Base-by-base conservation (phyloP, 2,888 invertebrate species). In the Antitype chi region DNA sequence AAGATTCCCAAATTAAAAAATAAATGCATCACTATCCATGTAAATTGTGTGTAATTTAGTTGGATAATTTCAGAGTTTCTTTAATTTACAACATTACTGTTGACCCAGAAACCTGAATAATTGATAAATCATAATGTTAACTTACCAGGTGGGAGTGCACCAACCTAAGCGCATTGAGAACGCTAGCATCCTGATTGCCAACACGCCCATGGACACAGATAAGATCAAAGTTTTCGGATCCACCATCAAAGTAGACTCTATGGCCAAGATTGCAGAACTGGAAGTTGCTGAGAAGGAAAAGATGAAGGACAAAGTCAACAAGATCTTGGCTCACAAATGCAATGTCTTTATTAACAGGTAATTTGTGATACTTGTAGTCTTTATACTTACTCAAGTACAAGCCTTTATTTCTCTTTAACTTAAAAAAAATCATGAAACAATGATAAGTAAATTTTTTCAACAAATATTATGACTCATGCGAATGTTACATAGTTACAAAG, bases 161-260 rank as follows among this genome's bases (percentile, higher is more conserved):
- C 99, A 99, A 94, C 99, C 99, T 0, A 99, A 99, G 93, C 97
- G 98, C 87, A 97, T 99, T 86, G 99, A 99, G 92, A 99, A 99
- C 92, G 99, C 99, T 2, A 98, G 98, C 92, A 99, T 99, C 91
- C 97, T 99, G 43, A 99, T 99, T 90, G 99, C 99, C 20, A 99
- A 99, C 94, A 99, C 99, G 17, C 99, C 99, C 0, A 99, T 99
- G 99, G 99, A 99, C 96, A 99, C 99, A 0, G 99, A 99, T 93
- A 99, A 99, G 96, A 99, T 99, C 88, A 99, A 99, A 97, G 98
- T 99, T 38, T 99, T 99, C 95, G 99, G 99, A 64, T 99, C 99
- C 62, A 98, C 99, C 85, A 99, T 99, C 86, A 98, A 98, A 91
- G 99, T 99, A 0, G 99, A 99, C 93, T 99, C 99, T 0, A 98